phyloP scores from a whole-genome alignment of 1,140 invertebrate species.

The Aphis craccivora region DNA sequence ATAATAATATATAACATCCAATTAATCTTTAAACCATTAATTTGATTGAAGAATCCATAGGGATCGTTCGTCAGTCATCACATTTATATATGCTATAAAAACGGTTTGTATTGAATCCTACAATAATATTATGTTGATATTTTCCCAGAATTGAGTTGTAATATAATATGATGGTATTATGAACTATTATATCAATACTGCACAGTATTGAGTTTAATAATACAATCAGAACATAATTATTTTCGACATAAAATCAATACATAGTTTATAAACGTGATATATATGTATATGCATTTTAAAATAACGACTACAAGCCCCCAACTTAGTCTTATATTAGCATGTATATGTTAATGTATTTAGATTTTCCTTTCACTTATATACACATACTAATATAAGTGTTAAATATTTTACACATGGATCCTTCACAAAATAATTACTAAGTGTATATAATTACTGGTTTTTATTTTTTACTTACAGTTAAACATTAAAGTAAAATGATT shows the following conservation, averaged over 20 bases:
- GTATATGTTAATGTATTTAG: not conserved
- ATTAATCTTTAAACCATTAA: not conserved
- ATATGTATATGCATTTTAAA: not conserved
- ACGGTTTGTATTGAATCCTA: not conserved
- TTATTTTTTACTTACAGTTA: not conserved
- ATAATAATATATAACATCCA: not conserved
- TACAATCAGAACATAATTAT: slow-evolving; percentile 5
- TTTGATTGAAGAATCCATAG: not conserved
- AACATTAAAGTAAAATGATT: not conserved
- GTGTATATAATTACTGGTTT: not conserved
- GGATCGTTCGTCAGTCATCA: not conserved
- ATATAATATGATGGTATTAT: not conserved
- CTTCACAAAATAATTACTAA: not conserved
- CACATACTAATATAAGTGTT: not conserved
- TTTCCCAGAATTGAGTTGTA: not conserved
- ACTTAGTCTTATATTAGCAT: not conserved
- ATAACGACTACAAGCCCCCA: not conserved
- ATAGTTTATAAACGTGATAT: not conserved
- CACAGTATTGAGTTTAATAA: not conserved
- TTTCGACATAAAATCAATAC: not conserved
- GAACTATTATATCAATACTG: not conserved
- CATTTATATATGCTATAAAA: not conserved
- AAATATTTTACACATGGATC: not conserved
- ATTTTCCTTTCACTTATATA: not conserved
- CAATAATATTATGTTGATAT: not conserved